Base-by-base conservation (phyloP, 2,113 vertebrate genomes). In the Poeciliopsis retropinna region DNA sequence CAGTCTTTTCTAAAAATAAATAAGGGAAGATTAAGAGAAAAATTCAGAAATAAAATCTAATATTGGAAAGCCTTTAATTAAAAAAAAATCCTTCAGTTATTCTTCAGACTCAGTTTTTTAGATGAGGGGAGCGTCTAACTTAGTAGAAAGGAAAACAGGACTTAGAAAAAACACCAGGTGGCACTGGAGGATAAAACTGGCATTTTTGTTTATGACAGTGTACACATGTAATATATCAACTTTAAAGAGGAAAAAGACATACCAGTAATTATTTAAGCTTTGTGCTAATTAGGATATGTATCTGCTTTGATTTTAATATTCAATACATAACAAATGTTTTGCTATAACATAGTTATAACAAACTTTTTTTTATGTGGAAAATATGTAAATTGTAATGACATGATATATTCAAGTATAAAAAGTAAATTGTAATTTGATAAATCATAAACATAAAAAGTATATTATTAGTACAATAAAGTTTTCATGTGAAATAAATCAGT, bases 121-220 rank as follows among this genome's bases (percentile, higher is more conserved):
- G 25, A 39, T n/a, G 6, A 3, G 0, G 25, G 1, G 5, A 10
- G 5, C 2, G 10, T 66, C 14, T 44, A 17, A 76, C 88, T 25
- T 54, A 4, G 5, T 22, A 6, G 17, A 22, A 22, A 54, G 19
- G 47, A 54, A 25, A 54, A 22, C 7, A 22, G 0, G 47, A 22
- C 22, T 54, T 54, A 5, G 6, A 25, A 39, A 17, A 6, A 41
- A 28, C 84, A 30, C 85, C 81, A 88, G 85, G 81, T 91, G 88
- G 84, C 73, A 86, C 84, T 79, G 85, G 77, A 80, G 62, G 60
- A 63, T 54, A 47, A 60, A 60, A 71, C 47, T 27, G 75, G 15
- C 37, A 27, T 39, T 9, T 64, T 67, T 63, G 8, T 67, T 75
- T 44, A 3, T 13, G 9, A 25, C n/a, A 14, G 11, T n/a, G 4